phyloP scores from a whole-genome alignment of 2,888 invertebrate species.

The Amphipoea oculea region DNA sequence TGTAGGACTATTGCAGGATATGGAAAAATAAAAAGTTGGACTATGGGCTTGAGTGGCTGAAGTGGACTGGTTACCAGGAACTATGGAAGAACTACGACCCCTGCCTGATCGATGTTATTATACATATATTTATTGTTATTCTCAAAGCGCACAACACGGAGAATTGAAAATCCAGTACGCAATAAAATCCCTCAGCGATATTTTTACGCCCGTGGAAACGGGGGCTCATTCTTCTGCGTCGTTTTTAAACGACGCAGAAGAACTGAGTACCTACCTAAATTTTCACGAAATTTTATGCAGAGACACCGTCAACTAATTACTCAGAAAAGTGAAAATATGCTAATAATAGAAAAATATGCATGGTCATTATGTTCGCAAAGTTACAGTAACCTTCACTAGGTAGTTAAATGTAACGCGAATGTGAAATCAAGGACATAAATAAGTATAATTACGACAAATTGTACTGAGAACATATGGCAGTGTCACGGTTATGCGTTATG shows the following conservation, averaged over 20 bases:
- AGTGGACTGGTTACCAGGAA: too few species aligned
- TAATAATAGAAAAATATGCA: slow-evolving; percentile 12
- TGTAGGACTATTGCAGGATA: too few species aligned
- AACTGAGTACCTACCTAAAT: background rate
- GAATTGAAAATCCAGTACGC: background rate
- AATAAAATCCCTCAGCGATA: background rate
- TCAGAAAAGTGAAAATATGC: slow-evolving; percentile 11
- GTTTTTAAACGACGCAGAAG: too few species aligned
- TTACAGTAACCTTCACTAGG: slow-evolving; percentile 27
- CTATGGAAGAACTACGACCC: too few species aligned
- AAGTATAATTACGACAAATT: slow-evolving; percentile 29
- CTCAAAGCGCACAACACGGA: background rate
- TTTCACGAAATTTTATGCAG: background rate
- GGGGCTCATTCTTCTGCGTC: background rate
- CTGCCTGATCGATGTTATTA: too few species aligned
- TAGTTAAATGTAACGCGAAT: slow-evolving; percentile 6
- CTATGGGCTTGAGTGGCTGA: too few species aligned
- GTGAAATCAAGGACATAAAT: slow-evolving; percentile 30
- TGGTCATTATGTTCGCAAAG: slow-evolving; percentile 2
- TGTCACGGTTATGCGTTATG: slow-evolving; percentile 9
- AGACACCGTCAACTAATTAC: background rate
- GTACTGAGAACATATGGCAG: background rate
- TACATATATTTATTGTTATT: too few species aligned
- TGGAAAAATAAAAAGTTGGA: too few species aligned
- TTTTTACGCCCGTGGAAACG: background rate